A percentile compares a stretch with the other conserved stretches of the same genome.
Conservation (phyloP, 92 coral and sea anemone genomes). For the Nematostella vectensis region DNA sequence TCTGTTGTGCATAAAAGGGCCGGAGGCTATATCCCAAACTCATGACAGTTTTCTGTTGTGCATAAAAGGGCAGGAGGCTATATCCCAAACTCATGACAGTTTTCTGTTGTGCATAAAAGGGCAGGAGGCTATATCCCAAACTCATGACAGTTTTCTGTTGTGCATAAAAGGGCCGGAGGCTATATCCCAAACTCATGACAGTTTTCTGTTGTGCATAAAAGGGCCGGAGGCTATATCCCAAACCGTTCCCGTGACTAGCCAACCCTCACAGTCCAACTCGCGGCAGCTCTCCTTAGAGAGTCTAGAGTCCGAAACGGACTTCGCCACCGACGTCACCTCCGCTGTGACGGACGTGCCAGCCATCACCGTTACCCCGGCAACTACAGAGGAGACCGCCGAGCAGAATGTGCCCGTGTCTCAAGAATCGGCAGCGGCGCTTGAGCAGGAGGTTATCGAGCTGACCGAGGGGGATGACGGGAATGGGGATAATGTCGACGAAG, state of each 20-base stretch:
- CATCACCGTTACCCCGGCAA: conserved; percentile 64
- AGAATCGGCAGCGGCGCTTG: conserved; percentile 50
- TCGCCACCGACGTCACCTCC: conserved; percentile 38
- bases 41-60: too few relatives aligned
- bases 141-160: too few relatives aligned
- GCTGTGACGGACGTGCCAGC: conserved; percentile 49
- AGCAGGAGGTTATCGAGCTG: conserved; percentile 40
- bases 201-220: too few relatives aligned
- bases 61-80: too few relatives aligned
- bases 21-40: too few relatives aligned
- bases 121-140: too few relatives aligned
- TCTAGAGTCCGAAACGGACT: conserved; percentile 69
- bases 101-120: too few relatives aligned
- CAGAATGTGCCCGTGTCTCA: conserved; percentile 96
- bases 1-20: too few relatives aligned
- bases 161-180: too few relatives aligned
- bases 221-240: too few relatives aligned
- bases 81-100: too few relatives aligned
- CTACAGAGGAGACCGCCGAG: conserved; percentile 66
- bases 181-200: too few relatives aligned
- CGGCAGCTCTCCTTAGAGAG: conserved; percentile 72
- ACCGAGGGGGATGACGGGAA: conserved; percentile 40
- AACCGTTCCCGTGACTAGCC: conserved; percentile 34
- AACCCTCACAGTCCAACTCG: conserved; percentile 8
- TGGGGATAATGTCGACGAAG: conserved; percentile 16